Base-by-base conservation (phyloP, 2,888 invertebrate genomes). In the Vanessa cardui region DNA sequence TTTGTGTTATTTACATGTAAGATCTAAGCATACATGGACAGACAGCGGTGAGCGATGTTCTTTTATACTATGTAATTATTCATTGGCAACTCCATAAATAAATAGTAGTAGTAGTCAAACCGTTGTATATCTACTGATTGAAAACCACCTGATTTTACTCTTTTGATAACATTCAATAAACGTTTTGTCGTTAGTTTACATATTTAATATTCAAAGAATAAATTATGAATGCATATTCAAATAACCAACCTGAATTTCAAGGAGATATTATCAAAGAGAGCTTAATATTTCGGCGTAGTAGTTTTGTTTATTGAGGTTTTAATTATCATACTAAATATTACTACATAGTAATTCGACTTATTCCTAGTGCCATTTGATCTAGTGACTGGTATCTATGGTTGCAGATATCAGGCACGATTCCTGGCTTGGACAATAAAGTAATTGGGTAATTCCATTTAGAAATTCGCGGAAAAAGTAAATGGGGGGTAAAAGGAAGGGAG, bases 241-340 rank as follows among this genome's bases (percentile, higher is more conserved):
- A 54, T 54, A 54, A n/a, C n/a, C 54, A 54, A 54, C 31, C 31
- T 44, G 58, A 21, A 50, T 58, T 58, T 58, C 21, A 58, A 58
- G 21, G 15, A 39, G 58, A 58, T 58, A 20, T n/a, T 21, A 45
- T 45, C 20, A 21, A 45, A 45, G 58, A 58, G 44, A 58, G 16
- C 45, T 58, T 58, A 21, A 16, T 44, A 58, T 58, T 58, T 20
- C 31, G 31, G 31, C 3, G 31, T 16, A 45, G 9, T 39, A 44
- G 21, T 58, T 45, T 21, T 45, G 15, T 45, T 21, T 44, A 45
- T 44, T 15, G 18, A 21, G 16, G 20, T 44, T 45, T 20, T 20
- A 21, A 44, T 18, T 20, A 15, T 20, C 6, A 21, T 44, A 39
- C 33, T 9, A 8, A 15, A 0, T 21, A 50, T 12, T 21, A 21